Evolutionary conservation across 2,888 invertebrate genomes (phyloP), one percentile per base, ranked within the genome.

Genomic region (Habrosyne pyritoides): DNA sequence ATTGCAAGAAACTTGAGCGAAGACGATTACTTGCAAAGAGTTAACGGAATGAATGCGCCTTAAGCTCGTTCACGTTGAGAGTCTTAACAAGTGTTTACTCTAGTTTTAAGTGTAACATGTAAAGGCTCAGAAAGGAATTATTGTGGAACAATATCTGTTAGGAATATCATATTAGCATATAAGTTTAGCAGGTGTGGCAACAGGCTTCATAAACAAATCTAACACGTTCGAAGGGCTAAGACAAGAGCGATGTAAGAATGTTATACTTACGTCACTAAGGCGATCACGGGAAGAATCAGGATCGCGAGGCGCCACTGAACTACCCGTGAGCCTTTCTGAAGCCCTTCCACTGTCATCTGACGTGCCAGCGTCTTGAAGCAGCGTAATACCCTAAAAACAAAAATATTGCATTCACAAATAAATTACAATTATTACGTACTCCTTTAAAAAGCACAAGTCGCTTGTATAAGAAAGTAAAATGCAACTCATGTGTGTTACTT

Each of bases 321-420:
- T 95, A 90, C 95, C 95, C 87, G 96, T 95, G 86, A 96, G 94
- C 83, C 96, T 94, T 93, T 96, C 96, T 75, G 96, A 96, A 78
- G 96, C 96, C 89, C 96, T 94, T 80, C 96, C 96, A 93, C 96
- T 96, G 92, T 96, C 96, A 93, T 96, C 96, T 87, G 96, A 96
- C 84, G 96, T 96, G 83, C 96, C 96, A 89, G 96, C 95, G 94
- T 96, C 96, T 87, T 94, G 94, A 86, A 94, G 94, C 90, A 95
- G 93, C 87, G 94, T 94, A 89, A 96, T 94, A 91, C 94, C 95
- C 96, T 96, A 92, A 63, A 93, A 93, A 83, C 83, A 84, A 75
- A 76, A 78, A 75, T 77, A 72, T 70, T 69, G 66, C 73, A 67
- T 69, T 59, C 57, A 59, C 60, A 60, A 69, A 66, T 76, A 69